Base-by-base conservation (phyloP, 2,888 invertebrate species). In the Allacma fusca region DNA sequence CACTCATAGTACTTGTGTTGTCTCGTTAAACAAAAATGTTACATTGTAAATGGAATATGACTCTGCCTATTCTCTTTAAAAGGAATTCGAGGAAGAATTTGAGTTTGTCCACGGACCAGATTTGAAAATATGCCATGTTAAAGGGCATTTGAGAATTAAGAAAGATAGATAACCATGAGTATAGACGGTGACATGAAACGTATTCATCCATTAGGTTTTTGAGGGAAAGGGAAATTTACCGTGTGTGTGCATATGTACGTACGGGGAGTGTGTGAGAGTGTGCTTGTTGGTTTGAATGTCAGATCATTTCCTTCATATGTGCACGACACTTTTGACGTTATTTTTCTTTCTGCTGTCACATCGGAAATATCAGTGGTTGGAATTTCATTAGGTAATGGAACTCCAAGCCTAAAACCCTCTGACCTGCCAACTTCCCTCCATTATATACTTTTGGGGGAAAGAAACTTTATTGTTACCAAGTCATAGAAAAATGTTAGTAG, bases 341-440 rank as follows among this genome's bases (percentile, higher is more conserved):
- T 70, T n/a, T 67, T 26, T 67, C 67, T 29, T 67, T 24, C n/a
- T 40, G 13, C 68, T 40, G 68, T 40, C 68, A 68, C 40, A 2
- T 29, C n/a, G 26, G 71, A 57, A 71, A 71, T 71, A 71, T 71
- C 71, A 28, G n/a, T 24, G 57, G 40, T 34, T 43, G 28, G 43
- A 28, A 71, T 71, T 71, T 71, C 71, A 71, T 71, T 57, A 71
- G 12, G 71, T 71, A 71, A 71, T 71, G 50, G 71, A 71, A 19
- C 57, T 44, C 16, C 40, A 13, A 44, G 57, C 40, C n/a, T 23
- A 19, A n/a, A 21, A 34, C 34, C 16, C 50, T 19, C 50, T n/a
- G 50, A 19, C n/a, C 50, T 50, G 50, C n/a, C 50, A 50, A n/a
- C 50, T 1, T 50, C 9, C 9, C 34, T 34, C 34, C 34, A 7